These are phyloP conservation scores for Calameuta filiformis DNA, from an alignment of 2,888 invertebrate species.

Conservation along the genomic window DNA sequence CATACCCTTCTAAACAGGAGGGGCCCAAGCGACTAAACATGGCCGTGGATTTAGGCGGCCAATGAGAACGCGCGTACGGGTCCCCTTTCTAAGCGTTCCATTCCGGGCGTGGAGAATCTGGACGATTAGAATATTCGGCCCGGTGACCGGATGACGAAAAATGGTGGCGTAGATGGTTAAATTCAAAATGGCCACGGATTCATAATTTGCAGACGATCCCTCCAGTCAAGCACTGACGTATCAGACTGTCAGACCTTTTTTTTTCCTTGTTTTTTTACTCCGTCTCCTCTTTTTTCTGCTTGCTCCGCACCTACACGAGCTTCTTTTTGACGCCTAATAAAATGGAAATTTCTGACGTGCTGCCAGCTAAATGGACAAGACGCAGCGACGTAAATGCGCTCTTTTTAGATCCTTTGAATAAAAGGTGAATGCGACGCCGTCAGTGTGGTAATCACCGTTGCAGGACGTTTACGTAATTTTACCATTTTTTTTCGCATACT, in stretches of 20 bases:
- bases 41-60: slow-evolving; percentile 64
- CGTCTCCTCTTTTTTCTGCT: slow-evolving; percentile 5
- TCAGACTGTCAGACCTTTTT: neutral
- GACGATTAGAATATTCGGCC: slow-evolving; percentile 33
- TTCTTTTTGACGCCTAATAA: neutral
- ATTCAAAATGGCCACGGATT: neutral
- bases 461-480: slow-evolving; percentile 63
- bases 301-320: slow-evolving; percentile 27
- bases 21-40: slow-evolving; percentile 63
- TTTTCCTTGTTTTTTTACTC: neutral
- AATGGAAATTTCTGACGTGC: neutral
- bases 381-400: neutral
- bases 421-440: slow-evolving; percentile 43
- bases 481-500: slow-evolving; percentile 30
- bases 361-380: neutral
- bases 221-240: neutral
- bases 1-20: slow-evolving; percentile 66
- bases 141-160: slow-evolving; percentile 32
- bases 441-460: slow-evolving; percentile 55
- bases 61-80: slow-evolving; percentile 42
- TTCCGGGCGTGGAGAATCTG: slow-evolving; percentile 25
- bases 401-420: slow-evolving; percentile 15
- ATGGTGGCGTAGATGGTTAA: slow-evolving; percentile 27
- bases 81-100: slow-evolving; percentile 49
- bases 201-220: neutral